Conservation (phyloP, 2,113 vertebrate species). For the Ranitomeya variabilis region DNA sequence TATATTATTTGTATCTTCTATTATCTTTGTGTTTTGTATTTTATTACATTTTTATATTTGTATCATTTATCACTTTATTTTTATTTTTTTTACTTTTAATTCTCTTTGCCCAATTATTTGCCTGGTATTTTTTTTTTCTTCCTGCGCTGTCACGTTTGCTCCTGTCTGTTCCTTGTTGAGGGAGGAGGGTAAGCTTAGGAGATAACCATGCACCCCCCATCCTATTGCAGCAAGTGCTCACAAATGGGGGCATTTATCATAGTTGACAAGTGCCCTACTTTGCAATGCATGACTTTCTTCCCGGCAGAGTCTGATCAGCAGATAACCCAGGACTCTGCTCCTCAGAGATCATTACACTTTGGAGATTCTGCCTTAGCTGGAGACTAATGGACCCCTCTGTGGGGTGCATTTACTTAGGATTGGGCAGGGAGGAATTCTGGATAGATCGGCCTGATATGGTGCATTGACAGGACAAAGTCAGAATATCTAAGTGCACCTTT, state of each 20-base stretch:
- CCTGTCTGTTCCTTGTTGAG: not conserved
- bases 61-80: not conserved
- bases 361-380: not conserved
- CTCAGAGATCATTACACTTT: not conserved
- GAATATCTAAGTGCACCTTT: no score
- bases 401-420: no score
- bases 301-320: slow-evolving; percentile 8
- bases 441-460: no score
- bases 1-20: no score
- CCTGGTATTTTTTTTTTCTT: not conserved
- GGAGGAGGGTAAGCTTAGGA: not conserved
- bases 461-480: no score
- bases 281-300: slow-evolving; percentile 12
- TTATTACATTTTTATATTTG: no score
- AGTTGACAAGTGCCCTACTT: slow-evolving; percentile 45
- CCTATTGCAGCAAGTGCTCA: not conserved
- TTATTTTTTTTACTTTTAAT: not conserved
- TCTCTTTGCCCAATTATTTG: no score
- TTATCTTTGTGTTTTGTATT: no score
- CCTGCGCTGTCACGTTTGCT: not conserved
- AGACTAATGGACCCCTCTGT: not conserved
- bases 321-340: not conserved
- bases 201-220: not conserved
- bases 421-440: not conserved
- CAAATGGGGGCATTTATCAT: slow-evolving; percentile 39